phyloP scores from a whole-genome alignment of 2,888 invertebrate genomes.

The Volucella inflata region DNA sequence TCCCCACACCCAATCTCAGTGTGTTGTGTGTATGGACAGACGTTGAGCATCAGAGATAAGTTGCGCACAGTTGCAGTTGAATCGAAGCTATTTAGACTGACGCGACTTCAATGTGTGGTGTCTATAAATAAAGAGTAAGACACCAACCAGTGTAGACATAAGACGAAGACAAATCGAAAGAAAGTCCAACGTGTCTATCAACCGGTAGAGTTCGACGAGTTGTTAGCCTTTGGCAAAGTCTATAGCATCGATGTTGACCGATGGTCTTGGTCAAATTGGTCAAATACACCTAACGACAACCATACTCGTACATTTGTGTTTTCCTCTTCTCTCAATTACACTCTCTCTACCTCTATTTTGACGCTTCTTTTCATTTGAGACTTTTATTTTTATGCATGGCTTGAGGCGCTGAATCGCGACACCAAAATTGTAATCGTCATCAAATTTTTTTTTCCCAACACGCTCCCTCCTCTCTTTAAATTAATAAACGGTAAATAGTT shows the following conservation, averaged over 20 bases:
- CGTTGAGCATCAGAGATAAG: constrained; percentile 18
- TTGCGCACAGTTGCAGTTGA: constrained; percentile 33
- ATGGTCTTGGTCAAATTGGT: constrained; percentile 21
- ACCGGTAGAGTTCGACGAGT: constrained; percentile 52
- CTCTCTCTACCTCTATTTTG: not conserved
- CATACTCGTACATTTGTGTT: constrained; percentile 26
- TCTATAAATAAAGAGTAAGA: constrained; percentile 50
- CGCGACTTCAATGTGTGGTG: not conserved
- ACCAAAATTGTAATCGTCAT: constrained; percentile 34
- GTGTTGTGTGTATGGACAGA: not conserved
- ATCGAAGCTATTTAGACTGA: constrained; percentile 43
- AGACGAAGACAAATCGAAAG: constrained; percentile 51
- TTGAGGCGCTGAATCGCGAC: constrained; percentile 9
- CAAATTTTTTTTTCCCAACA: not conserved
- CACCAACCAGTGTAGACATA: not conserved
- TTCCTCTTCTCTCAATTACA: not conserved
- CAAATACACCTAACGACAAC: not conserved
- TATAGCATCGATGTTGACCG: constrained; percentile 43
- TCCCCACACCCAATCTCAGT: not conserved
- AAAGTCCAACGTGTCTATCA: constrained; percentile 49
- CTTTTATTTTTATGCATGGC: not conserved
- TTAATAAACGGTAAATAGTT: constrained; percentile 1
- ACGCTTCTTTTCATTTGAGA: not conserved
- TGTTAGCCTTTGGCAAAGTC: constrained; percentile 23
- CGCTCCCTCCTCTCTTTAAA: not conserved